phyloP scores from a whole-genome alignment of 2,888 invertebrate genomes.

The Leucophora obtusa region DNA sequence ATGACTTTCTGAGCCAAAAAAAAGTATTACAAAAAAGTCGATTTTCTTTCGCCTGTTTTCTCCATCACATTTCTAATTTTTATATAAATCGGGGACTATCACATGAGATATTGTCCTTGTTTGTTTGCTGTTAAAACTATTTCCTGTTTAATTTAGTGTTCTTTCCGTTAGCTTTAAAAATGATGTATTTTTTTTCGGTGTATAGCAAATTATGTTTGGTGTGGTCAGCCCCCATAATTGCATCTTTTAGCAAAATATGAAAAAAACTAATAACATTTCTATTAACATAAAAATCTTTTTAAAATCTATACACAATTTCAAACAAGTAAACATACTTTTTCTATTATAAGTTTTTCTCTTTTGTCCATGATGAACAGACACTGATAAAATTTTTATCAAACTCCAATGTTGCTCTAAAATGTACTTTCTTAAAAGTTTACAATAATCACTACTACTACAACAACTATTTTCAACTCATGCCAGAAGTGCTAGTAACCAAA shows the following conservation, averaged over 20 bases:
- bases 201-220: too few relatives aligned
- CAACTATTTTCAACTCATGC: slow-evolving; percentile 20
- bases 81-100: too few relatives aligned
- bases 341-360: slow-evolving; percentile 1
- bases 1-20: too few relatives aligned
- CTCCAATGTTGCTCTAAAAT: slow-evolving; percentile 15
- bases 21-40: too few relatives aligned
- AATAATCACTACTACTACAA: slow-evolving; percentile 41
- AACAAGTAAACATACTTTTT: slow-evolving; percentile 14
- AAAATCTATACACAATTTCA: slow-evolving; percentile 20
- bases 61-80: too few relatives aligned
- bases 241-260: background rate
- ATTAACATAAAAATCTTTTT: slow-evolving; percentile 20
- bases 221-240: too few relatives aligned
- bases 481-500: slow-evolving; percentile 18
- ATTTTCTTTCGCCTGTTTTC: too few relatives aligned
- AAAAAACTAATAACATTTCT: background rate
- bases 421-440: slow-evolving; percentile 16
- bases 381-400: slow-evolving; percentile 12
- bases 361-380: slow-evolving; percentile 1
- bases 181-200: too few relatives aligned
- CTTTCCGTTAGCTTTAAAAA: too few relatives aligned
- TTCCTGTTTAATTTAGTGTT: too few relatives aligned
- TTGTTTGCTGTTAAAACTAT: too few relatives aligned
- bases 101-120: too few relatives aligned